Base-by-base conservation (phyloP, 2,797 vertebrate genomes). In the Xiphophorus birchmanni region DNA sequence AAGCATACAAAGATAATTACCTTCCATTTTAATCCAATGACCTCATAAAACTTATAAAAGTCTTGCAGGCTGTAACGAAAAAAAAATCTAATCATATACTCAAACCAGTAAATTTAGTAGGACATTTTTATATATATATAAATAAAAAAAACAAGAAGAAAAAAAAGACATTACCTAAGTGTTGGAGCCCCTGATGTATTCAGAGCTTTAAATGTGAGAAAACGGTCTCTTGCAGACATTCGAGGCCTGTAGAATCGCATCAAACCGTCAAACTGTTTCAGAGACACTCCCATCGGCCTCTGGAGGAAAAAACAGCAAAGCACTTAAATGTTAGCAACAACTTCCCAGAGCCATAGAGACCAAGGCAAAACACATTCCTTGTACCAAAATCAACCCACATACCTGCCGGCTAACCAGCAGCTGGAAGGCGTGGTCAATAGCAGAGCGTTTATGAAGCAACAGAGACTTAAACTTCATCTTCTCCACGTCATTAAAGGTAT, bases 391-490 rank as follows among this genome's bases (percentile, higher is more conserved):
- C 67, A 35, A 29, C 3, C 47, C 32, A 5, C 8, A 48, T 95
- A 99, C 99, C 97, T 96, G 97, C 11, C 96, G 96, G 93, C 96
- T 97, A 79, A 98, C 87, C n/a, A 99, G 96, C 81, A 99, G 93
- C 86, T 93, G 95, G 83, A 97, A 99, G 40, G 98, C 97, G 0
- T 98, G 97, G 87, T 98, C 97, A 1, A 98, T 96, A 67, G 99
- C 99, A 0, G 96, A 97, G 79, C 98, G 97, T 86, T 99, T 99
- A 91, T 99, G 99, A 86, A 99, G 96, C 87, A 99, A 93, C 82
- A 99, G 91, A 12, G 98, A 99, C 92, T 98, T 99, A 82, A 99
- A 99, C 93, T 99, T 99, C 96, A 95, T 98, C 92, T 99, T 99
- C 94, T 99, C 98, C 0, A 99, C 97, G 52, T 97, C 98, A 3